Evolutionary conservation across 2,797 vertebrate species (phyloP).

Genomic region (Trematomus bernacchii): DNA sequence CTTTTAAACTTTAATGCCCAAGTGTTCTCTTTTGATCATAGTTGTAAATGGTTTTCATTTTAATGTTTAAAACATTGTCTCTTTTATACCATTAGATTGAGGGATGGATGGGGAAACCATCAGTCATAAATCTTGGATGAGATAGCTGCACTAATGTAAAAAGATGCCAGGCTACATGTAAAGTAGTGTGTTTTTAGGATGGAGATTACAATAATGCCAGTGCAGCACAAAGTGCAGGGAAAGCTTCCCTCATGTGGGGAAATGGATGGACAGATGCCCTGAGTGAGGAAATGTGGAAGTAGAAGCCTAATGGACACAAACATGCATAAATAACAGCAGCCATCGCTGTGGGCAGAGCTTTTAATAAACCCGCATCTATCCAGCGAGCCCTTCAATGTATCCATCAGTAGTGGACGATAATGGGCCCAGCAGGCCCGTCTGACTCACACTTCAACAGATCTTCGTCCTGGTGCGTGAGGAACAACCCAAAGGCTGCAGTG

Average conservation of each 20-base stretch:
- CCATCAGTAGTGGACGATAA: slow-evolving; percentile 80
- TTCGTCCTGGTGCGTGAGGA: slow-evolving; percentile 57
- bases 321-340: slow-evolving; percentile 96
- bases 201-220: slow-evolving; percentile 95
- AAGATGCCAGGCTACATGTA: slow-evolving; percentile 94
- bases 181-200: slow-evolving; percentile 89
- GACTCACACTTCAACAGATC: slow-evolving; percentile 81
- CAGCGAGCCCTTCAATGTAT: slow-evolving; percentile 77
- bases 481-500: slow-evolving; percentile 66
- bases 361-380: slow-evolving; percentile 87
- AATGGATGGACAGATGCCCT: slow-evolving; percentile 81
- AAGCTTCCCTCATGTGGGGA: slow-evolving; percentile 75
- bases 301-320: slow-evolving; percentile 99
- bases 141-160: slow-evolving; percentile 93
- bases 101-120: slow-evolving; percentile 86
- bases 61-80: slow-evolving; percentile 99
- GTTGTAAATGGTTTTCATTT: slow-evolving; percentile 99
- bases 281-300: slow-evolving; percentile 90
- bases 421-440: slow-evolving; percentile 80
- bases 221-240: slow-evolving; percentile 84
- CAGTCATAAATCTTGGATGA: slow-evolving; percentile 97
- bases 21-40: slow-evolving; percentile 96
- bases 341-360: slow-evolving; percentile 81
- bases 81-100: slow-evolving; percentile 95
- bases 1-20: slow-evolving; percentile 96